Percentiles rank a stretch among this genome's conserved stretches.
phyloP scores from a whole-genome alignment of 2,113 vertebrate species.

The Macrotis lagotis region DNA sequence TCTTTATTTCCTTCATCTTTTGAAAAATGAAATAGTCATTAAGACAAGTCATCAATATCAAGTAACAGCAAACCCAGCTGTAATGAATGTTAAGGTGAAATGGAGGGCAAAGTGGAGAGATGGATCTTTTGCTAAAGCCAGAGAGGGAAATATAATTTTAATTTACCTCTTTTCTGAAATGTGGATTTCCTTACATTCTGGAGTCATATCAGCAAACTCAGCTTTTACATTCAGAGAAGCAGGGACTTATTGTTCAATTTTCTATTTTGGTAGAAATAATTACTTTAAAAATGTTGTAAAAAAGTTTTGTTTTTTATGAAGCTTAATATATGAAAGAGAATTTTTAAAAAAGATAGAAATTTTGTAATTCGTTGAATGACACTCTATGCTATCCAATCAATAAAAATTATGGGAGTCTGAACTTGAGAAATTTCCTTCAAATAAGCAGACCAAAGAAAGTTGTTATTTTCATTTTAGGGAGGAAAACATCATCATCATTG shows the following conservation, averaged over 20 bases:
- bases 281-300: not conserved
- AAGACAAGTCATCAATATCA: not conserved
- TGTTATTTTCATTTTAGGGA: not conserved
- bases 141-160: constrained; percentile 38
- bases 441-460: not conserved
- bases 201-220: constrained; percentile 37
- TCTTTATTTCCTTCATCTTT: not conserved
- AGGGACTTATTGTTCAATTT: constrained; percentile 36
- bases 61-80: not conserved
- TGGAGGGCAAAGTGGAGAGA: not conserved
- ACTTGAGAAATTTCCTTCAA: not conserved
- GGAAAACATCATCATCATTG: not conserved
- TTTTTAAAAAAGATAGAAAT: not conserved
- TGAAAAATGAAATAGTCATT: not conserved
- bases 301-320: constrained; percentile 6
- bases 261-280: constrained; percentile 37
- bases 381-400: not conserved
- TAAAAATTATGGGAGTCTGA: constrained; percentile 16
- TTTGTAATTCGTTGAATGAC: not conserved
- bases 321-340: constrained; percentile 15
- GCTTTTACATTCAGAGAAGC: constrained; percentile 29
- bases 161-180: constrained; percentile 22
- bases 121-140: not conserved
- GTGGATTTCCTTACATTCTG: not conserved
- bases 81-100: constrained; percentile 27